Evolutionary conservation across 1,140 invertebrate genomes (phyloP).

Genomic region (Euwallacea similis): DNA sequence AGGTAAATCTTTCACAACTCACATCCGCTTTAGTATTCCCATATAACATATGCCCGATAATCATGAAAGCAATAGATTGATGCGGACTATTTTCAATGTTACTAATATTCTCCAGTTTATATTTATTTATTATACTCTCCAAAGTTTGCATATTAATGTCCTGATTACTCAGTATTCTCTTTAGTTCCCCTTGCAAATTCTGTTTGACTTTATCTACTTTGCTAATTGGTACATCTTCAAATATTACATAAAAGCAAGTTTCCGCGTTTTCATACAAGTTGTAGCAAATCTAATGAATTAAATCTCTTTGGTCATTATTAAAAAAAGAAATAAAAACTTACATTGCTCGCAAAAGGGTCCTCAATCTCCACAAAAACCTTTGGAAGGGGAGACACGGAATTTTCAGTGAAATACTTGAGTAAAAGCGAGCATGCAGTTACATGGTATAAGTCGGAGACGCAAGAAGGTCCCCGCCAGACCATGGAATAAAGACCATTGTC

Average conservation of each 20-base stretch:
- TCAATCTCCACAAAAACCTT: constrained; percentile 82
- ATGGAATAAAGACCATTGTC: constrained; percentile 79
- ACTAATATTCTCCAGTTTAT: constrained; percentile 71
- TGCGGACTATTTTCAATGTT: constrained; percentile 77
- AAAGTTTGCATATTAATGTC: constrained; percentile 77
- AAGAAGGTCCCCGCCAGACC: constrained; percentile 82
- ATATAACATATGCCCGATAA: constrained; percentile 83
- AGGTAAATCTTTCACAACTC: constrained; percentile 49
- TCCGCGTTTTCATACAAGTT: constrained; percentile 72
- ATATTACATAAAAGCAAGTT: constrained; percentile 68
- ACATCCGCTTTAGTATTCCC: constrained; percentile 75
- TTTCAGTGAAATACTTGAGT: constrained; percentile 82
- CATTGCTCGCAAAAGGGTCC: constrained; percentile 79
- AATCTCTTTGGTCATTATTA: not conserved
- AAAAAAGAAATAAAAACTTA: constrained; percentile 53
- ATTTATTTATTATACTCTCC: constrained; percentile 69
- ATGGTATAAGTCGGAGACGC: constrained; percentile 59
- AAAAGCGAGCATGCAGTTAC: constrained; percentile 70
- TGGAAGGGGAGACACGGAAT: constrained; percentile 80
- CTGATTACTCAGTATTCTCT: constrained; percentile 57
- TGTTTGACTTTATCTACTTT: constrained; percentile 67
- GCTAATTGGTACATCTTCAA: constrained; percentile 74
- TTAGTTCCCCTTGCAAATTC: constrained; percentile 63
- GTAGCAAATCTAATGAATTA: constrained; percentile 64
- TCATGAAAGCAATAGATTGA: constrained; percentile 70